Evolutionary conservation across 1,140 invertebrate genomes (phyloP), one percentile per base, ranked within the genome.

Genomic region (Brachionus manjavacas): DNA sequence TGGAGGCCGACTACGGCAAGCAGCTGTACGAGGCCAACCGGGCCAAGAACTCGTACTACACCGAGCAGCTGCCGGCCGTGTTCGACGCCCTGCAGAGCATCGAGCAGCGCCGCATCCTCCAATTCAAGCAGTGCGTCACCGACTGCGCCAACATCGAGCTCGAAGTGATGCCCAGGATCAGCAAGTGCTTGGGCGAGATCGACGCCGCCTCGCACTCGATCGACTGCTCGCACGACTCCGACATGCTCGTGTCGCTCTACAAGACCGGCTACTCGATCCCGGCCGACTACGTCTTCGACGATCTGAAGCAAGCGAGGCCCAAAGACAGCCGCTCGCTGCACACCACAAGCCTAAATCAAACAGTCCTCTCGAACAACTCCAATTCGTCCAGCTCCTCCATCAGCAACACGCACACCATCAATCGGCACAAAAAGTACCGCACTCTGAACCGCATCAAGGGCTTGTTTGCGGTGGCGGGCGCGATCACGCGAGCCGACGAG

Each of bases 381-480:
- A 76, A 76, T 12, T 20, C 31, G 49, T 68, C 64, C 1, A 81
- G 35, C 31, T 39, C 52, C 1, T 80, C 76, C 0, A 80, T 80
- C 3, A 80, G 39, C 1, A 80, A 80, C 8, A 60, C 23, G 1
- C 8, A n/a, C 4, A 64, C 31, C 3, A 28, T 8, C 1, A 52
- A 9, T 16, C n/a, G 79, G 20, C 49, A 60, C 23, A 81, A 81
- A 68, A 81, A 81, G 25, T 81, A 81, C 52, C 79, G 79, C 7
- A 81, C 79, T 12, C 11, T 81, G n/a, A 81, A 81, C 41, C 49
- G 79, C 0, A 81, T 81, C 11, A 81, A 81, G 25, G 79, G 79
- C 3, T 28, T 81, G 25, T 81, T 81, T n/a, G 12, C 76, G 20
- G 49, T 23, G 20, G 55, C 49, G 1, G n/a, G 20, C 28, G 76